These are phyloP conservation scores for Crypturellus tataupa DNA, from an alignment of 2,797 vertebrate species.

Conservation along the genomic window DNA sequence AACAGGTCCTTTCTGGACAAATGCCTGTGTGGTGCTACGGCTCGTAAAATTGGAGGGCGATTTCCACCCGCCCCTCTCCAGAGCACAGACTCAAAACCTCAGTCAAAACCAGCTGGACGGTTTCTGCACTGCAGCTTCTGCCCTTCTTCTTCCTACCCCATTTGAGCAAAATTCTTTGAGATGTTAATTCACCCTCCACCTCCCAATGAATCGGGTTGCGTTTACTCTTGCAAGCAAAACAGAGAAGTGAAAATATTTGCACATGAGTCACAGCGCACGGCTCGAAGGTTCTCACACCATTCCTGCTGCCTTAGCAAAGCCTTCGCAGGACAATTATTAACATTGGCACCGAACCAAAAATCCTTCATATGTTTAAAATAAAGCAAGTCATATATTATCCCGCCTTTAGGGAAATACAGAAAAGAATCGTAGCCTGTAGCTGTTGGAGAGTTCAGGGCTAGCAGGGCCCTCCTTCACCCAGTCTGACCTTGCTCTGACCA, in stretches of 20 bases:
- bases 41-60: not conserved
- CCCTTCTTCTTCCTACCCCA: not conserved
- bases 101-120: not conserved
- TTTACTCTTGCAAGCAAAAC: slow-evolving; percentile 38
- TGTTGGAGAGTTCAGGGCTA: not conserved
- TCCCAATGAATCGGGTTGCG: not conserved
- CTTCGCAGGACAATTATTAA: slow-evolving; percentile 65
- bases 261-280: not conserved
- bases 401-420: slow-evolving; percentile 15
- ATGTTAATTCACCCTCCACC: not conserved
- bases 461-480: not conserved
- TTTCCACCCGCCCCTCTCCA: not conserved
- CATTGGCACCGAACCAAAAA: slow-evolving; percentile 48
- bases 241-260: slow-evolving; percentile 62
- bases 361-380: slow-evolving; percentile 67
- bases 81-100: not conserved
- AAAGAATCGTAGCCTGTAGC: slow-evolving; percentile 20
- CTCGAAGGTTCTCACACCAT: slow-evolving; percentile 50
- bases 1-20: not conserved
- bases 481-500: not conserved
- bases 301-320: slow-evolving; percentile 53
- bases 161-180: slow-evolving; percentile 1
- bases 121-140: not conserved
- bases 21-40: not conserved
- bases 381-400: not conserved